Evolutionary conservation across 30 jellyfish, hydroid and myxozoan genomes (phyloP), one percentile per base, ranked within the genome.

Genomic region (Clytia hemisphaerica): DNA sequence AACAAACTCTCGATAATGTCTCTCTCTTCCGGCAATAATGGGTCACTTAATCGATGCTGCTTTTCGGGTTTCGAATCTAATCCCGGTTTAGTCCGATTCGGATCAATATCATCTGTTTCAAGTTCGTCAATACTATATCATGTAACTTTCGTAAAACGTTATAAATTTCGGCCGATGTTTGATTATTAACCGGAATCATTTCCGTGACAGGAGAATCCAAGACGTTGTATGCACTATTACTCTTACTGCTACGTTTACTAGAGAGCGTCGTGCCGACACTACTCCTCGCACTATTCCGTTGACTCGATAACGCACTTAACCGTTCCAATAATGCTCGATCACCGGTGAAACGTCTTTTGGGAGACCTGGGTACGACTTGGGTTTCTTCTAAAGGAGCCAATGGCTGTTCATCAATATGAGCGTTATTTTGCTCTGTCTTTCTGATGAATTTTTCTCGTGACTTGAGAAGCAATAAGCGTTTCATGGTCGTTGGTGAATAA

Each of bases 241-340:
- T 24, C 3, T 47, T 14, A 16, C 30, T 76, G 55, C 45, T 47
- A 38, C 37, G 37, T 15, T 45, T 67, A 10, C 25, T 45, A n/a
- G 26, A 42, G 12, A 15, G 26, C 18, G 76, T 3, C 35, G 19
- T 26, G 6, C 44, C 7, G 16, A 67, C 25, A n/a, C 48, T 35
- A 15, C 78, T 67, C 19, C 33, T 31, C 18, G 28, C 26, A 31
- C 79, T 67, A 44, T 29, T 26, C 3, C 79, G 27, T 10, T 12
- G 70, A 3, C 79, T 67, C 7, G 79, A 67, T 45, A 67, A 45
- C 48, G 33, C 46, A 31, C 76, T 67, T 45, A 67, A 67, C 25
- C 79, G 24, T 67, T 67, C 79, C 18, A 67, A 22, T 34, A 67
- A 19, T 22, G 42, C 79, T 10, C 79, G 75, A 5, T 45, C 33